Conservation (phyloP, 2,888 invertebrate species). For the Cantharis flavilabris region DNA sequence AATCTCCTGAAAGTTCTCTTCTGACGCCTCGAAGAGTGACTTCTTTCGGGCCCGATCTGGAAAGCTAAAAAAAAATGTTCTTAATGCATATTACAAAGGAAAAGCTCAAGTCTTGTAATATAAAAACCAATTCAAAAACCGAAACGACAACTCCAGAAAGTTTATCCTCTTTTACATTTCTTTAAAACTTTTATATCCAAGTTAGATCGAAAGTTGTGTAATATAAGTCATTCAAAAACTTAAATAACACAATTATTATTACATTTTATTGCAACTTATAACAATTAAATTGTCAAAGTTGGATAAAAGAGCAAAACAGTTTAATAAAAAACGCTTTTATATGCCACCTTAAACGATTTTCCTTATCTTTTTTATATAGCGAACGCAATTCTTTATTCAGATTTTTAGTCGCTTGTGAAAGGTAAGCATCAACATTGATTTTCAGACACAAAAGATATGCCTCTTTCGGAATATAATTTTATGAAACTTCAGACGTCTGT, state of each 20-base stretch:
- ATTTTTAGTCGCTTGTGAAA: slow-evolving; percentile 4
- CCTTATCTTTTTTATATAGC: slow-evolving; percentile 1
- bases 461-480: neutral
- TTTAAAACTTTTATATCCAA: neutral
- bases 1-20: slow-evolving; percentile 52
- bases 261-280: neutral
- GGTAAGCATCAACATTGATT: slow-evolving; percentile 4
- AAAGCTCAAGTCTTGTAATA: neutral
- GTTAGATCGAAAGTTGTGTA: neutral
- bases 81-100: neutral
- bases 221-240: neutral
- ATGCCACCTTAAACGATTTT: slow-evolving; percentile 1
- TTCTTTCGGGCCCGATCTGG: slow-evolving; percentile 52
- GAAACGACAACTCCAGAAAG: neutral
- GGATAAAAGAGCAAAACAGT: neutral
- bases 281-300: neutral
- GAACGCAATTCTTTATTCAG: slow-evolving; percentile 4
- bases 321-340: slow-evolving; percentile 1
- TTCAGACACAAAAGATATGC: slow-evolving; percentile 1
- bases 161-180: neutral
- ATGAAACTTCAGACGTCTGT: neutral
- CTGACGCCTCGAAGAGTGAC: slow-evolving; percentile 53
- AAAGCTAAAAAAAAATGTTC: slow-evolving; percentile 49
- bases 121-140: neutral
- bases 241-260: neutral